Evolutionary conservation across 2,797 vertebrate species (phyloP).

Genomic region (Synaphobranchus kaupii): DNA sequence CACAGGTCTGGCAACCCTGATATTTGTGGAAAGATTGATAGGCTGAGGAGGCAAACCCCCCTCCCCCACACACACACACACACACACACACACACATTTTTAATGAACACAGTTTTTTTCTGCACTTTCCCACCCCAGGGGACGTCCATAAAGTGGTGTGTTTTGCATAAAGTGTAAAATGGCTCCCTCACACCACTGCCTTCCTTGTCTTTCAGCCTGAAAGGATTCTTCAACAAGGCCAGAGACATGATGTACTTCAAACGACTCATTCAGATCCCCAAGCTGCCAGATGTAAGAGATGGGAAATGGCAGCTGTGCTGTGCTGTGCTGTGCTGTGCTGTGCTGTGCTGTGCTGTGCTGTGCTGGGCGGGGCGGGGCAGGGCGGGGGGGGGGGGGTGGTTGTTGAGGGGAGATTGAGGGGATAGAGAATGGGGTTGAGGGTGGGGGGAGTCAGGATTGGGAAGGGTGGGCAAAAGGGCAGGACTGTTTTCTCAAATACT

Average conservation of each 20-base stretch:
- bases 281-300: conserved; percentile 86
- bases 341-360: not conserved
- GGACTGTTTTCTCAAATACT: not conserved
- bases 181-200: not conserved
- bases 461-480: not conserved
- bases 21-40: not conserved
- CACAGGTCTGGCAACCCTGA: not conserved
- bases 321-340: not conserved
- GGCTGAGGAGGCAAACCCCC: not conserved
- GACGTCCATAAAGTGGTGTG: not conserved
- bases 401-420: not conserved
- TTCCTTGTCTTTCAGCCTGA: conserved; percentile 74
- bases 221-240: conserved; percentile 90
- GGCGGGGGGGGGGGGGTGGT: not conserved
- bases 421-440: not conserved
- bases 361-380: not conserved
- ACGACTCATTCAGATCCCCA: conserved; percentile 95
- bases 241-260: conserved; percentile 97
- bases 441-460: not conserved
- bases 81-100: not conserved
- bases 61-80: too few species aligned
- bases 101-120: not conserved
- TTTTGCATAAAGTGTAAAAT: not conserved
- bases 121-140: not conserved
- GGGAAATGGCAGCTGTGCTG: not conserved